Evolutionary conservation across 2,888 invertebrate genomes (phyloP), one percentile per base, ranked within the genome.

Genomic region (Pasiphila rectangulata): DNA sequence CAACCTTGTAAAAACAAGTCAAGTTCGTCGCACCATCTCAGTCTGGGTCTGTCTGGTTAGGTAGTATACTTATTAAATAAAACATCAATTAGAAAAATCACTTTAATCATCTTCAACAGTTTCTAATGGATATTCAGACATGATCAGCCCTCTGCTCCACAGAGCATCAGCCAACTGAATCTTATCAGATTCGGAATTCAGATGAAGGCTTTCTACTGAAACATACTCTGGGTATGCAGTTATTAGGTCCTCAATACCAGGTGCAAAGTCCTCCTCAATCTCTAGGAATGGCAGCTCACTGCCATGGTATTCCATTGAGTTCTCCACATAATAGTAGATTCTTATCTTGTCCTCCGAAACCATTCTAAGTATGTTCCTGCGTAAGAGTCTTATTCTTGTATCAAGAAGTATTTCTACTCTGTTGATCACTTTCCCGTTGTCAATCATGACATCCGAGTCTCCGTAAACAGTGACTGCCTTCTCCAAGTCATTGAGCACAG

Each of bases 281-380:
- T 95, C 95, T 51, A 98, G 76, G 55, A 63, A 87, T 7, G 79
- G 67, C 70, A 90, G 93, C 20, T 96, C 96, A 70, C 92, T 93
- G 21, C 93, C 95, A 70, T 96, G 96, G 71, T 96, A 97, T 62
- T 95, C 93, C 54, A 94, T 90, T 0, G 95, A 93, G 79, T 98
- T 98, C 68, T 97, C 96, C 29, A 93, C 87, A 56, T 93, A 93
- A 77, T 95, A 96, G 79, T 96, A 98, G 20, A 98, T 67, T 36
- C 91, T 90, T 12, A 93, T 79, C 0, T 62, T 47, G 4, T 91
- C 92, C 65, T 95, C 94, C 13, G 90, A 78, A 0, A 95, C 91
- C 64, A 96, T 79, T 52, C 82, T 87, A 66, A 51, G 90, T 89
- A 75, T 92, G 89, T 67, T 92, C 81, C 74, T 84, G 21, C 91